Evolutionary conservation across 2,888 invertebrate species (phyloP).

Genomic region (Drosophila kuntzei): DNA sequence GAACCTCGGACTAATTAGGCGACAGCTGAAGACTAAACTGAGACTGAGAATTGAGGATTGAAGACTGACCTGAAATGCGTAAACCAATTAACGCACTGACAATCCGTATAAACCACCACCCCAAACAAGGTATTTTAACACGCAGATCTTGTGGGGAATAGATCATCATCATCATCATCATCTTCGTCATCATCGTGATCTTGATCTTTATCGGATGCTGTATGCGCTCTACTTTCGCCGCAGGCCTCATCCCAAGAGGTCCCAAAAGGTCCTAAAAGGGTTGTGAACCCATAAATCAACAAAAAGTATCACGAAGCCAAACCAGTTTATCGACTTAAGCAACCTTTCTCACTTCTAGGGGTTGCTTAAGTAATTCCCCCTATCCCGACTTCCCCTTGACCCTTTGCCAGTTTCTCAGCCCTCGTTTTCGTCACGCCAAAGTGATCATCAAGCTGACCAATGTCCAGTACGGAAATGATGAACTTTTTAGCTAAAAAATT

Average conservation of each 20-base stretch:
- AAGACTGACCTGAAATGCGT: constrained; percentile 26
- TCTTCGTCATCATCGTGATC: constrained; percentile 13
- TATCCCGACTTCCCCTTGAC: not conserved
- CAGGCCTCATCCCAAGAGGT: constrained; percentile 12
- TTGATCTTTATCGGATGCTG: constrained; percentile 25
- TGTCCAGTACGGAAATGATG: constrained; percentile 53
- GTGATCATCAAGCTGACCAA: constrained; percentile 45
- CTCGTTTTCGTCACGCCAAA: constrained; percentile 36
- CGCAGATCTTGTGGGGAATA: constrained; percentile 63
- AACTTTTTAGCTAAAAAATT: constrained; percentile 63
- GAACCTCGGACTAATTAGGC: constrained; percentile 45
- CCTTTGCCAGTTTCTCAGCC: not conserved
- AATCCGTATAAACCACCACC: constrained; percentile 54
- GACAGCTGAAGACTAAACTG: constrained; percentile 52
- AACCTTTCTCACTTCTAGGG: constrained; percentile 33
- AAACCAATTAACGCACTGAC: constrained; percentile 52
- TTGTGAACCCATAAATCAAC: constrained; percentile 67
- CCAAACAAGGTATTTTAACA: constrained; percentile 52
- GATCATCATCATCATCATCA: constrained; percentile 16
- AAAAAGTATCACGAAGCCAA: constrained; percentile 13
- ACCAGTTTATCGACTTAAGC: constrained; percentile 72
- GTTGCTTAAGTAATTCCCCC: constrained; percentile 37
- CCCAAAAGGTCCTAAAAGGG: constrained; percentile 35
- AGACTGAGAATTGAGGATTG: too few species aligned
- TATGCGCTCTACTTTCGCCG: constrained; percentile 49